These are phyloP conservation scores for Triops cancriformis DNA, from an alignment of 1,140 invertebrate species.

Conservation along the genomic window DNA sequence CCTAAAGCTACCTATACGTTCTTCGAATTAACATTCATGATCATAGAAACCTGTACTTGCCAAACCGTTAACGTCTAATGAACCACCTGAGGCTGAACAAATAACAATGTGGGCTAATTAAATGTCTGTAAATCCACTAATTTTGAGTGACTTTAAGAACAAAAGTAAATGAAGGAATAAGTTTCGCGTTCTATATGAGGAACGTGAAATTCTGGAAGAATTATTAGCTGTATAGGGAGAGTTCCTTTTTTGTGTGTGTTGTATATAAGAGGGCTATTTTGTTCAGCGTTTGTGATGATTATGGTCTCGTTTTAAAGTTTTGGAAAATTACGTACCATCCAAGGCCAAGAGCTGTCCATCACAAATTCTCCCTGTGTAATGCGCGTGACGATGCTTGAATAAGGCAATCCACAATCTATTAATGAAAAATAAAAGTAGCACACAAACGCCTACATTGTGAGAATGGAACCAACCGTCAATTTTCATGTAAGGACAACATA, in stretches of 20 bases:
- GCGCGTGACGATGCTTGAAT: neutral
- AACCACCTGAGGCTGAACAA: no score
- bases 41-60: neutral
- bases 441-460: neutral
- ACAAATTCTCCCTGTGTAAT: neutral
- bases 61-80: no score
- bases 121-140: no score
- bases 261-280: no score
- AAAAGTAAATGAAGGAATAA: no score
- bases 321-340: neutral
- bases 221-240: no score
- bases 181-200: no score
- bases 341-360: constrained; percentile 3
- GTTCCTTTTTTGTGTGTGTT: no score
- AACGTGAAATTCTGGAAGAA: no score
- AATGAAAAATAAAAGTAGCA: neutral
- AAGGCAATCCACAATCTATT: neutral
- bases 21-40: neutral
- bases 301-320: neutral
- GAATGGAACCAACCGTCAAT: neutral
- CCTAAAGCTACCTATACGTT: neutral
- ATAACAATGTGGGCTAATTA: no score
- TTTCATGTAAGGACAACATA: neutral
- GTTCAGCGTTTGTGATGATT: no score
- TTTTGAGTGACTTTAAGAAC: no score